Conservation (phyloP, 2,888 invertebrate genomes). For the Phyto melanocephala region DNA sequence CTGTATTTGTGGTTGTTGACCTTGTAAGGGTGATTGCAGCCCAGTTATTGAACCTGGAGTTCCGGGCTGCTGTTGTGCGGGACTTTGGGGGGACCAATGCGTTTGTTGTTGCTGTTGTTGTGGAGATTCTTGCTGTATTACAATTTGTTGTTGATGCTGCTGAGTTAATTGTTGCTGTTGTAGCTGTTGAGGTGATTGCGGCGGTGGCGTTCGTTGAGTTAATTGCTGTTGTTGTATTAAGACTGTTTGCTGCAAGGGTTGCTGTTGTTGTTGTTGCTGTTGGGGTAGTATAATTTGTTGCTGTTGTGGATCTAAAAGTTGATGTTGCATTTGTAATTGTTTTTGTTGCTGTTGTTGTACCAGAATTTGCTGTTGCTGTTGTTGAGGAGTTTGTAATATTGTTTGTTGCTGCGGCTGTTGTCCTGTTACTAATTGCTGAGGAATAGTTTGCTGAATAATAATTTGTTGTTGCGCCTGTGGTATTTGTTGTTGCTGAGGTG, state of each 20-base stretch:
- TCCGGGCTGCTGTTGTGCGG: conserved; percentile 64
- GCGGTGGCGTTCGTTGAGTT: conserved; percentile 68
- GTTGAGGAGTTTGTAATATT: conserved; percentile 36
- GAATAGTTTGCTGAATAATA: conserved; percentile 63
- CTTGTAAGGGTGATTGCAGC: conserved; percentile 71
- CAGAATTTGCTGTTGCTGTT: conserved; percentile 70
- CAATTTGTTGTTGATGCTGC: conserved; percentile 79
- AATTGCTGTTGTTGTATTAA: conserved; percentile 75
- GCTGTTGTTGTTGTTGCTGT: conserved; percentile 74
- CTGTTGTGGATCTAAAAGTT: conserved; percentile 65
- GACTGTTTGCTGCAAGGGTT: conserved; percentile 71
- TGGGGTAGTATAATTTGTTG: conserved; percentile 68
- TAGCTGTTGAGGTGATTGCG: conserved; percentile 74
- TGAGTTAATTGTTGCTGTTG: conserved; percentile 74
- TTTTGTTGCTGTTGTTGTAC: conserved; percentile 82
- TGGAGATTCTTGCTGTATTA: conserved; percentile 81
- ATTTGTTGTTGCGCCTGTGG: conserved; percentile 71
- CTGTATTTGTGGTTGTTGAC: conserved; percentile 61
- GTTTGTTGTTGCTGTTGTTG: conserved; percentile 69
- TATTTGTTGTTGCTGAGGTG: conserved; percentile 80
- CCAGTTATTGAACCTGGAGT: conserved; percentile 69
- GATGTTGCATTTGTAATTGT: conserved; percentile 70
- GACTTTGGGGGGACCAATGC: too few relatives aligned
- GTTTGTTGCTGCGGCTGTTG: conserved; percentile 33
- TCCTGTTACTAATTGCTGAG: conserved; percentile 54